Percentiles rank a stretch among this genome's conserved stretches.
Evolutionary conservation across 37 sponge, comb jelly and placozoan genomes (phyloP).

Genomic region (Oopsacas minuta): DNA sequence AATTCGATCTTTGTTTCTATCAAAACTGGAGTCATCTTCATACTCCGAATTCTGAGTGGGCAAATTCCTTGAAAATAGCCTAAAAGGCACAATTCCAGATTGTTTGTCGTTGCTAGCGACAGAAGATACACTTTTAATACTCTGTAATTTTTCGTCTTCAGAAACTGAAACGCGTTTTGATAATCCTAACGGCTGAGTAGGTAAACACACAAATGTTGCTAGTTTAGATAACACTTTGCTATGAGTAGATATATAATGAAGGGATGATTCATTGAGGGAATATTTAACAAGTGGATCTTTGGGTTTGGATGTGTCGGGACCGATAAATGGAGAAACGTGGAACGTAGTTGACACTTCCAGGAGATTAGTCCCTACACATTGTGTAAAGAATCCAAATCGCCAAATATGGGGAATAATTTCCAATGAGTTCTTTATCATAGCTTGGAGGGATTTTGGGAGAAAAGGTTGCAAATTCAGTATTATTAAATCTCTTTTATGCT

Average conservation of each 20-base stretch:
- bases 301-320: neutral
- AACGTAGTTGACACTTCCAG: neutral
- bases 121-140: neutral
- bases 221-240: neutral
- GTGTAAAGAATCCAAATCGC: conserved; percentile 9
- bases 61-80: neutral
- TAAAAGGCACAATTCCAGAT: neutral
- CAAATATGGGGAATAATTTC: neutral
- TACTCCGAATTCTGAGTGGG: neutral
- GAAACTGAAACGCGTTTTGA: neutral
- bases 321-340: neutral
- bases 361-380: neutral
- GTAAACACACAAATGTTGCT: neutral
- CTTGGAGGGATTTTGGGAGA: neutral
- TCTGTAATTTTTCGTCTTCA: neutral
- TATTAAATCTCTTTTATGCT: neutral
- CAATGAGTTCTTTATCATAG: neutral
- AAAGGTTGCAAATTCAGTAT: neutral
- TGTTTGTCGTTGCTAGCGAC: neutral
- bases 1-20: neutral
- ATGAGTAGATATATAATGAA: neutral
- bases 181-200: neutral
- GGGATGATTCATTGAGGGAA: neutral
- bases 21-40: neutral
- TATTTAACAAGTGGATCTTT: neutral